phyloP scores from a whole-genome alignment of 30 jellyfish, hydroid and myxozoan species.

The Aurelia sp. region DNA sequence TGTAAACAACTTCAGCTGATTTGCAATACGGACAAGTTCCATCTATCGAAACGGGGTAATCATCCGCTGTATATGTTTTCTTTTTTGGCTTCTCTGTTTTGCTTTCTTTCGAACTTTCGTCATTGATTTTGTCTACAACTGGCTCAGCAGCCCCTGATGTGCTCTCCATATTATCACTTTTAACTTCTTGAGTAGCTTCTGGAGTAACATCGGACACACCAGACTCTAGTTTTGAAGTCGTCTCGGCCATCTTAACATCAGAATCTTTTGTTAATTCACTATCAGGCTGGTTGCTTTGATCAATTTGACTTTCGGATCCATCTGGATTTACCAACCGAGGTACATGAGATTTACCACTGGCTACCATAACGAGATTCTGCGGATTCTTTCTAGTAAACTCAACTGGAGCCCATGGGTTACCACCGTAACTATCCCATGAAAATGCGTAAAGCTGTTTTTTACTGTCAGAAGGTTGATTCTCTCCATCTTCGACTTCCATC shows the following conservation, averaged over 20 bases:
- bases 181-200: not conserved
- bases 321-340: conserved; percentile 9
- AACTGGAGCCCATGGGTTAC: conserved; percentile 71
- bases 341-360: conserved; percentile 19
- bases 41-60: conserved; percentile 90
- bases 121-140: not conserved
- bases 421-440: conserved; percentile 55
- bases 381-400: conserved; percentile 16
- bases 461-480: not conserved
- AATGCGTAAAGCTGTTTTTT: conserved; percentile 34
- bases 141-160: not conserved
- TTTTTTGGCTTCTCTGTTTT: conserved; percentile 1
- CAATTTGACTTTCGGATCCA: not conserved
- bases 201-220: not conserved
- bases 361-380: conserved; percentile 16
- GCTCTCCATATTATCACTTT: not conserved
- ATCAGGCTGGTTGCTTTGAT: not conserved
- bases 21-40: conserved; percentile 94
- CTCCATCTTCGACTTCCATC: not conserved
- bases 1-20: conserved; percentile 88
- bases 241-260: too few relatives aligned
- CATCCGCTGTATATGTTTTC: conserved; percentile 69
- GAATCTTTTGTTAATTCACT: not conserved
- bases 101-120: not conserved
- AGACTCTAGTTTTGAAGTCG: not conserved